phyloP scores from a whole-genome alignment of 2,797 vertebrate genomes.

The Mormyrus proboscirostris region DNA sequence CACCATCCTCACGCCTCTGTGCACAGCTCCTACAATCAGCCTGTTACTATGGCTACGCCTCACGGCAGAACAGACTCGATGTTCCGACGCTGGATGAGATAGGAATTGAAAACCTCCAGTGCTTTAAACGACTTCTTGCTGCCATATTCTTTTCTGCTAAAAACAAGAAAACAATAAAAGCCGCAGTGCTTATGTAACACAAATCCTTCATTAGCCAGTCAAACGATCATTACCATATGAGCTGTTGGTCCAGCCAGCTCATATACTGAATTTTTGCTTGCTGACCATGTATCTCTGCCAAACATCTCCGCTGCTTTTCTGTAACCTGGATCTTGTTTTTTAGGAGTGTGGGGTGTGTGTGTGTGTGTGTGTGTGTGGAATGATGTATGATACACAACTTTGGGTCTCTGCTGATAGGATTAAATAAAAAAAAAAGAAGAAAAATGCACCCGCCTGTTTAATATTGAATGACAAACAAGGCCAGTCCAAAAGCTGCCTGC shows the following conservation, averaged over 20 bases:
- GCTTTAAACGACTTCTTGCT: conserved; percentile 20
- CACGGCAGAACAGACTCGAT: not conserved
- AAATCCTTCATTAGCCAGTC: conserved; percentile 17
- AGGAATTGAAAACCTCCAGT: not conserved
- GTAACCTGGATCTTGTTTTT: not conserved
- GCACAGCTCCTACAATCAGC: not conserved
- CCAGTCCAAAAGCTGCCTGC: not conserved
- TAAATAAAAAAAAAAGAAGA: not conserved
- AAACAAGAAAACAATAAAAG: conserved; percentile 2
- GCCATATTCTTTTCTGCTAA: not conserved
- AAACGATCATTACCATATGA: conserved; percentile 5
- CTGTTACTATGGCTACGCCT: not conserved
- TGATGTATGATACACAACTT: not conserved
- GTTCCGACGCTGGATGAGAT: not conserved
- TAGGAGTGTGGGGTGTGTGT: conserved; percentile 9
- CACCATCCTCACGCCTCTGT: not conserved
- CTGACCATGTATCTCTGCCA: conserved; percentile 13
- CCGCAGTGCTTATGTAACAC: conserved; percentile 18
- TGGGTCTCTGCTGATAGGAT: not conserved
- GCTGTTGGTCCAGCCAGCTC: conserved; percentile 19
- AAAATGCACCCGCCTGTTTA: not conserved
- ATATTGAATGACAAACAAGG: not conserved
- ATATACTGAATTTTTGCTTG: conserved; percentile 26
- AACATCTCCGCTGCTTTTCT: not conserved
- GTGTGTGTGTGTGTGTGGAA: not conserved